Evolutionary conservation across 2,113 vertebrate genomes (phyloP), one percentile per base, ranked within the genome.

Genomic region (Nanorana parkeri): DNA sequence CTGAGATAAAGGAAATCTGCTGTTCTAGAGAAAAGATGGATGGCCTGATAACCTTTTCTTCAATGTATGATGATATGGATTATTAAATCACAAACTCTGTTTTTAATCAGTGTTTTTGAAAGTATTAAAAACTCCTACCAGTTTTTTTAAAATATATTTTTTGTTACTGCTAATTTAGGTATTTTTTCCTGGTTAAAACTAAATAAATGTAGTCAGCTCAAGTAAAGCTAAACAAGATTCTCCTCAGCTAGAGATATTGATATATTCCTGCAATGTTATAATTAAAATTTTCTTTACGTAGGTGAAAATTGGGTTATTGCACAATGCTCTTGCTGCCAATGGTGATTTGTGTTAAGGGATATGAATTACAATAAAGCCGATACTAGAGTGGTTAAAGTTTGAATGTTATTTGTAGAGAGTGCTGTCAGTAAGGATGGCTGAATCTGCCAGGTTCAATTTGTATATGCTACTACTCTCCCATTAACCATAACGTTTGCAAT

Each of bases 1-100:
- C 51, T 32, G 47, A 75, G 71, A 67, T 67, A 56, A 67, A 26
- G 80, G 17, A 67, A 56, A 74, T 67, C 19, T 66, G 61, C 61
- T 65, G 80, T 65, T 76, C 29, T 76, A 60, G 29, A 58, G 68
- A 76, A 68, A 83, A 66, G 63, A 68, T 68, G 73, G 60, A 68
- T 76, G 74, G 54, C 61, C 28, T 68, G 61, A 76, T 68, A 83
- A 83, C 72, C 72, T 83, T 82, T 83, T 10, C 71, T 60, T 76
- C 52, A 83, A 68, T 76, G 52, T 69, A 75, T 75, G 74, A 61
- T 75, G 69, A 75, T 51, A 81, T 81, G 41, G 67, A 75, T 75
- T 81, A 74, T 81, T 75, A 66, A 75, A 75, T 32, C 20, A 67
- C 32, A 16, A 81, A 67, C 8, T 36, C n/a, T 23, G 60, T 75